Evolutionary conservation across 2,888 invertebrate species (phyloP).

Genomic region (Coelopa pilipes): DNA sequence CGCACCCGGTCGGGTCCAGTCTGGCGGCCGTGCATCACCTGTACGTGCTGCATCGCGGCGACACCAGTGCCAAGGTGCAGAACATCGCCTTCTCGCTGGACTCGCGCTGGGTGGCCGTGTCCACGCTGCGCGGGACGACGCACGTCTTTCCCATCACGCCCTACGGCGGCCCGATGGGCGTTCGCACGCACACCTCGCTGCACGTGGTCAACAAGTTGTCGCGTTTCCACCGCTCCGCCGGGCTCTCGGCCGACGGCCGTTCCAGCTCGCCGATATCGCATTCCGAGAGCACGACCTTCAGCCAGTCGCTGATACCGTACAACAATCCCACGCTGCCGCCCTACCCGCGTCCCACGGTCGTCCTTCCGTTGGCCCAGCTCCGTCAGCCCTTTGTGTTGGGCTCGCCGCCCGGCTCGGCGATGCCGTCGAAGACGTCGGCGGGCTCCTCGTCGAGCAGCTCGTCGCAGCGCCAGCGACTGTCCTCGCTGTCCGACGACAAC

Average conservation of each 20-base stretch:
- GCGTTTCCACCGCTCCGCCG: conserved; percentile 95
- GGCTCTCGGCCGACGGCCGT: conserved; percentile 78
- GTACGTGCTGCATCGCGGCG: conserved; percentile 93
- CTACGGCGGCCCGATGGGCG: conserved; percentile 91
- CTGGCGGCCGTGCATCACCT: conserved; percentile 93
- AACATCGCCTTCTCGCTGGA: conserved; percentile 93
- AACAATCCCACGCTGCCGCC: conserved; percentile 92
- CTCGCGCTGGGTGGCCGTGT: conserved; percentile 96
- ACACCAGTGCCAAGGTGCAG: conserved; percentile 94
- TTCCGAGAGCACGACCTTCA: conserved; percentile 65
- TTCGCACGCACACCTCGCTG: conserved; percentile 93
- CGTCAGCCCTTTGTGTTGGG: conserved; percentile 72
- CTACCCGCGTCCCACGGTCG: conserved; percentile 84
- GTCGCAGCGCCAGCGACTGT: conserved; percentile 73
- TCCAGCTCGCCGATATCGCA: conserved; percentile 75
- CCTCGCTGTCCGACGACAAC: conserved; percentile 77
- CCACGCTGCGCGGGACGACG: conserved; percentile 95
- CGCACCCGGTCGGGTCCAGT: conserved; percentile 89
- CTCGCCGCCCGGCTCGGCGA: conserved; percentile 58
- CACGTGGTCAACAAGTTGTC: conserved; percentile 94
- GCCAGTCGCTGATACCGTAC: conserved; percentile 71
- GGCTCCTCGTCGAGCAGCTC: conserved; percentile 27
- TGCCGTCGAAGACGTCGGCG: conserved; percentile 40
- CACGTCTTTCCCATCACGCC: conserved; percentile 97
- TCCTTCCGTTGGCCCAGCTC: conserved; percentile 87